Evolutionary conservation across 2,113 vertebrate genomes (phyloP).

Genomic region (Crotalus helleri): DNA sequence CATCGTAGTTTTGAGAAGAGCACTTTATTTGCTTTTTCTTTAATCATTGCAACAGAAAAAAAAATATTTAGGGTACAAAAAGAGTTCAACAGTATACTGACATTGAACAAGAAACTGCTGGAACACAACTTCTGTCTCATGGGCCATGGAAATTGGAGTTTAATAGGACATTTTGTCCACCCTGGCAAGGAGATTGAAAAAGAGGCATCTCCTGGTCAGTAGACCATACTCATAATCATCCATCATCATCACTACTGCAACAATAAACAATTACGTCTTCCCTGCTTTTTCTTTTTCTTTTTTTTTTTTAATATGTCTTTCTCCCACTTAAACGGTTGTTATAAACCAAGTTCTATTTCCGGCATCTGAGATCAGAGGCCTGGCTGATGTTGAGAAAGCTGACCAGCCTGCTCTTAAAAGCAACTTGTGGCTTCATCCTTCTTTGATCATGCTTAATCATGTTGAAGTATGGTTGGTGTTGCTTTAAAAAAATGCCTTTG

Average conservation of each 20-base stretch:
- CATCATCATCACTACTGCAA: background rate
- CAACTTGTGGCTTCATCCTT: slow-evolving; percentile 46
- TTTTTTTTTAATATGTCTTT: slow-evolving; percentile 11
- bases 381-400: slow-evolving; percentile 62
- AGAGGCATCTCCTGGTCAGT: background rate
- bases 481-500: slow-evolving; percentile 65
- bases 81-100: slow-evolving; percentile 1
- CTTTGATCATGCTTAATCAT: slow-evolving; percentile 71
- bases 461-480: slow-evolving; percentile 51
- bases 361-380: slow-evolving; percentile 64
- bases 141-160: background rate
- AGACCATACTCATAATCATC: background rate
- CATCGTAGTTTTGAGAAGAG: slow-evolving; percentile 42
- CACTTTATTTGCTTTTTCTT: slow-evolving; percentile 39
- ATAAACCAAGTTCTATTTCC: slow-evolving; percentile 61
- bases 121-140: background rate
- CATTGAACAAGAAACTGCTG: background rate
- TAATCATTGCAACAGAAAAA: slow-evolving; percentile 24
- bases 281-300: background rate
- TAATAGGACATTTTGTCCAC: background rate
- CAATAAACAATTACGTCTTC: background rate
- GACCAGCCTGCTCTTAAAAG: slow-evolving; percentile 14
- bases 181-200: slow-evolving; percentile 20
- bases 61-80: slow-evolving; percentile 20
- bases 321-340: slow-evolving; percentile 40